Conservation (phyloP, 2,797 vertebrate genomes). For the Neosilurus hyrtlii region DNA sequence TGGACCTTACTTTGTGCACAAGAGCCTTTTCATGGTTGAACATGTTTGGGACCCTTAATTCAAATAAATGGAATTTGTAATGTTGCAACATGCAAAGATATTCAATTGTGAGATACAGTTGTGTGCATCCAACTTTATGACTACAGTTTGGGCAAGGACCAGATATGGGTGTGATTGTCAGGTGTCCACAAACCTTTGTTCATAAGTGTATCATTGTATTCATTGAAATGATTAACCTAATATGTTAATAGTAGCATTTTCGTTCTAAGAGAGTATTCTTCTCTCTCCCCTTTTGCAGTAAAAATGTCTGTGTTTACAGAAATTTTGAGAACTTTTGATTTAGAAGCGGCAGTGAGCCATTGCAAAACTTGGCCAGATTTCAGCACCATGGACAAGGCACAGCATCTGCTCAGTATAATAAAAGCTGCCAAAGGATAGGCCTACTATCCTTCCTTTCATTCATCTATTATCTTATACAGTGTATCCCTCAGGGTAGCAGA, state of each 20-base stretch:
- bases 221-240: neutral
- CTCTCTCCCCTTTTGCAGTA: neutral
- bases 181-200: neutral
- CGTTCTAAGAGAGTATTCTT: neutral
- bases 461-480: no score
- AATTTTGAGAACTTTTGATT: neutral
- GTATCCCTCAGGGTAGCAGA: no score
- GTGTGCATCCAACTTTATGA: neutral
- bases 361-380: constrained; percentile 40
- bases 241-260: neutral
- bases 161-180: neutral
- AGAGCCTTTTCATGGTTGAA: neutral
- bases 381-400: constrained; percentile 65
- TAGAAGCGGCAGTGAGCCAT: neutral
- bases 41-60: neutral
- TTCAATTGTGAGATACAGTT: neutral
- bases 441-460: no score
- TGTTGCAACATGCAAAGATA: neutral
- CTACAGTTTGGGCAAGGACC: neutral
- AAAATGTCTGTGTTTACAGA: neutral
- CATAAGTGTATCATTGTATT: neutral
- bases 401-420: constrained; percentile 1
- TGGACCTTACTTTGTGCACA: neutral
- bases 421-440: neutral
- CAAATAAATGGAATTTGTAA: neutral